Percentiles rank a stretch among this genome's conserved stretches.
Evolutionary conservation across 2,113 vertebrate genomes (phyloP).

Genomic region (Prietella phreatophila): DNA sequence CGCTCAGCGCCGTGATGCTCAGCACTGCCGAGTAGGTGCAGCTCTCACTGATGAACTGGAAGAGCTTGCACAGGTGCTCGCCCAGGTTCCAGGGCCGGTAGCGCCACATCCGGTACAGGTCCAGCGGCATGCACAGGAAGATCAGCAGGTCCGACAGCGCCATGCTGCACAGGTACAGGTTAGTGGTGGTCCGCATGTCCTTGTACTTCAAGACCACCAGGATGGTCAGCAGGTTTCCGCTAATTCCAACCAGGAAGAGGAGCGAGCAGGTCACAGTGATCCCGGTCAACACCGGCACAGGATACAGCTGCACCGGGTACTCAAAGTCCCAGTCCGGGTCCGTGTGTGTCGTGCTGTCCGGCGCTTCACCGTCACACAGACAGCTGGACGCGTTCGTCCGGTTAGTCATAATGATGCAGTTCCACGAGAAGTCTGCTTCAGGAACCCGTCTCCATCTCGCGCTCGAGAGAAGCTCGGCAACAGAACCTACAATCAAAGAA

Average conservation of each 20-base stretch:
- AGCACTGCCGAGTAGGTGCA: conserved; percentile 96
- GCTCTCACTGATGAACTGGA: conserved; percentile 93
- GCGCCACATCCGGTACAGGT: conserved; percentile 93
- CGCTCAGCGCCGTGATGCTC: conserved; percentile 92
- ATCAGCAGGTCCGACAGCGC: conserved; percentile 94
- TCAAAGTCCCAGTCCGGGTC: conserved; percentile 24
- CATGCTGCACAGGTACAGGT: conserved; percentile 96
- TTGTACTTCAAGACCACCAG: conserved; percentile 87
- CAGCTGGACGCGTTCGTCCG: conserved; percentile 67
- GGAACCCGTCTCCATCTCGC: background rate
- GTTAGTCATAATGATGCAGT: conserved; percentile 75
- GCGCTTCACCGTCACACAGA: conserved; percentile 51
- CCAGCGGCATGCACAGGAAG: conserved; percentile 94
- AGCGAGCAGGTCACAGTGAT: conserved; percentile 84
- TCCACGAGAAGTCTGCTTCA: background rate
- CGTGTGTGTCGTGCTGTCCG: conserved; percentile 59
- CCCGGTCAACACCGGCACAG: conserved; percentile 80
- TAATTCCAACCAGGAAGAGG: conserved; percentile 83
- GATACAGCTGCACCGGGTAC: conserved; percentile 77
- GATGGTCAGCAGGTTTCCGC: conserved; percentile 91
- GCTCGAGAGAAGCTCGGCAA: too few species aligned
- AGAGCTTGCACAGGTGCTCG: conserved; percentile 90
- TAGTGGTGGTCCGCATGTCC: conserved; percentile 94
- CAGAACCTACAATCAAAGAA: background rate
- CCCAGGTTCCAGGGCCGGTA: conserved; percentile 94